Percentiles rank a stretch among this genome's conserved stretches.
phyloP scores from a whole-genome alignment of 2,888 invertebrate genomes.

The Steinernema scapterisci region DNA sequence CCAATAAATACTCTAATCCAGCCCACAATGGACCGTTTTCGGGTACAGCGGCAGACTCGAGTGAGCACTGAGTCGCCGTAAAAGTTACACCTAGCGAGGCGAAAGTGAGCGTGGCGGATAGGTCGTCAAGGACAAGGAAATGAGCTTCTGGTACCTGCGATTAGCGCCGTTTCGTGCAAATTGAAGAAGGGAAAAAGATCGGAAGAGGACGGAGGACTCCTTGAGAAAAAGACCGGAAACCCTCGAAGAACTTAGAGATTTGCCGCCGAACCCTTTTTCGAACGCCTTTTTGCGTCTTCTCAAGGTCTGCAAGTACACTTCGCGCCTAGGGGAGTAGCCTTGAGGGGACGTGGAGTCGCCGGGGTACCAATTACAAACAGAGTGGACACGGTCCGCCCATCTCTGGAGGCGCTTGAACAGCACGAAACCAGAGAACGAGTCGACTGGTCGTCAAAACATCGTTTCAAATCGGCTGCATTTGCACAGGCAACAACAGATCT shows the following conservation, averaged over 20 bases:
- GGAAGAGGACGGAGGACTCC: no score
- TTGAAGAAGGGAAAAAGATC: background rate
- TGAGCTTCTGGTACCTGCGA: background rate
- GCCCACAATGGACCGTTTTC: no score
- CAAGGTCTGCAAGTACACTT: constrained; percentile 8
- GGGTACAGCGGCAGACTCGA: background rate
- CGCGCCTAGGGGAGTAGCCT: background rate
- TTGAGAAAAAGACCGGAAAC: background rate
- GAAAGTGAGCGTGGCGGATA: background rate
- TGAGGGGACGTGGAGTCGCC: no score
- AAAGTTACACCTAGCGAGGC: background rate
- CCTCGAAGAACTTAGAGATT: background rate
- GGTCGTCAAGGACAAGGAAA: constrained; percentile 1
- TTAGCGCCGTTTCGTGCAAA: constrained; percentile 21
- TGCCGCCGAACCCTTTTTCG: background rate
- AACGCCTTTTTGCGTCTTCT: background rate
- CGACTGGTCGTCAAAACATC: background rate
- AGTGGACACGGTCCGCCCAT: background rate
- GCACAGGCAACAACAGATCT: background rate
- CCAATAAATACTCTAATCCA: no score
- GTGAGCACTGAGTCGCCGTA: background rate
- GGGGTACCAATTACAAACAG: background rate
- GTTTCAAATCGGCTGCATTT: background rate
- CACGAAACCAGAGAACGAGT: background rate
- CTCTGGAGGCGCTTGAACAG: background rate